phyloP scores from a whole-genome alignment of 2,888 invertebrate genomes.

The Torymus tubicola region DNA sequence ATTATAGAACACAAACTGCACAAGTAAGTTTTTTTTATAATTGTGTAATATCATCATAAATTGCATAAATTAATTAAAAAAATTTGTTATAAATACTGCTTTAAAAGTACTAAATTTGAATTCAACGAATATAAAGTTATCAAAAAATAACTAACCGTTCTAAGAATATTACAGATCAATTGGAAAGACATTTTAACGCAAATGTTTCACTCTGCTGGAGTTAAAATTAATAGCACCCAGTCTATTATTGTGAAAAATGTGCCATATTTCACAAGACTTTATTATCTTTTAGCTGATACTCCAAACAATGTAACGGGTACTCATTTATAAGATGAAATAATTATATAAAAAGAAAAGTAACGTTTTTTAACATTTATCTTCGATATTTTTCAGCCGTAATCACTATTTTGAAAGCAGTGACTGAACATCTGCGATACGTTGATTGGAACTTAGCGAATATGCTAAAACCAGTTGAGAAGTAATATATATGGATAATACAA shows the following conservation, averaged over 20 bases:
- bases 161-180: neutral
- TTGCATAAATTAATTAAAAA: too few species aligned
- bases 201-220: neutral
- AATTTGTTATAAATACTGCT: too few species aligned
- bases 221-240: neutral
- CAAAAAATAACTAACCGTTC: neutral
- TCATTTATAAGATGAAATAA: neutral
- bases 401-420: neutral
- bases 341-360: too few species aligned
- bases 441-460: slow-evolving; percentile 10
- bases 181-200: neutral
- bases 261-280: slow-evolving; percentile 12
- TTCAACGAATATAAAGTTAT: neutral
- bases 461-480: too few species aligned
- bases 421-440: slow-evolving; percentile 3
- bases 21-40: neutral
- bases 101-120: too few species aligned
- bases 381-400: too few species aligned
- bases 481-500: too few species aligned
- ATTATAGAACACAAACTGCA: neutral
- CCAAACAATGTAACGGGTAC: slow-evolving; percentile 8
- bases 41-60: too few species aligned
- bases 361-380: too few species aligned
- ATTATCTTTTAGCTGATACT: neutral
- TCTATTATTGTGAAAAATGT: slow-evolving; percentile 19